phyloP scores from a whole-genome alignment of 2,888 invertebrate genomes.

The Pandemis cinnamomeana region DNA sequence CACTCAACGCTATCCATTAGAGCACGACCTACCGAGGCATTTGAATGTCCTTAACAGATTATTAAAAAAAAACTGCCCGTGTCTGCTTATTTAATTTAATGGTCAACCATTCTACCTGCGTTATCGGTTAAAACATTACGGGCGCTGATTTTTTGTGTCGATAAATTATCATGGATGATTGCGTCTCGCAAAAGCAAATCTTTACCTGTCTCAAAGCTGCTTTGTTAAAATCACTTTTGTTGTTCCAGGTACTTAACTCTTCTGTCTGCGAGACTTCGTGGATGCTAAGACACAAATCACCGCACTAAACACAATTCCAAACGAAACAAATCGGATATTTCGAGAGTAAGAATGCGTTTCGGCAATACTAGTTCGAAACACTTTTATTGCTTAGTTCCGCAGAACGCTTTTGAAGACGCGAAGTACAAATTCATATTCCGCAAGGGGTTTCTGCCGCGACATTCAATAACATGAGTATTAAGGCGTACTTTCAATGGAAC shows the following conservation, averaged over 20 bases:
- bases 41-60: conserved; percentile 11
- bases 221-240: not conserved
- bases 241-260: conserved; percentile 28
- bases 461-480: conserved; percentile 29
- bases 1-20: not conserved
- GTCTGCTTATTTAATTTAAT: conserved; percentile 9
- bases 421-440: conserved; percentile 3
- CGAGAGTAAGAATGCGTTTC: not conserved
- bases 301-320: not conserved
- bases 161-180: conserved; percentile 45
- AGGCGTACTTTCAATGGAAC: conserved; percentile 18
- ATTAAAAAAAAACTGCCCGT: not conserved
- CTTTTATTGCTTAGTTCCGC: not conserved
- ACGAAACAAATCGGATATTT: not conserved
- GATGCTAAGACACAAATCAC: not conserved
- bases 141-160: conserved; percentile 39
- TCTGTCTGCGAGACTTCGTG: not conserved
- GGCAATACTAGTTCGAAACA: not conserved
- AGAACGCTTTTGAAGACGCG: not conserved
- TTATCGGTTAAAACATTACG: conserved; percentile 19
- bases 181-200: conserved; percentile 50
- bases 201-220: conserved; percentile 48
- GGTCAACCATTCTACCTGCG: conserved; percentile 25
- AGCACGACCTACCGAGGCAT: not conserved
- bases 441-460: not conserved